Percentiles rank a stretch among this genome's conserved stretches.
These are phyloP conservation scores for Hyla sarda DNA, from an alignment of 2,113 vertebrate species.

Conservation along the genomic window DNA sequence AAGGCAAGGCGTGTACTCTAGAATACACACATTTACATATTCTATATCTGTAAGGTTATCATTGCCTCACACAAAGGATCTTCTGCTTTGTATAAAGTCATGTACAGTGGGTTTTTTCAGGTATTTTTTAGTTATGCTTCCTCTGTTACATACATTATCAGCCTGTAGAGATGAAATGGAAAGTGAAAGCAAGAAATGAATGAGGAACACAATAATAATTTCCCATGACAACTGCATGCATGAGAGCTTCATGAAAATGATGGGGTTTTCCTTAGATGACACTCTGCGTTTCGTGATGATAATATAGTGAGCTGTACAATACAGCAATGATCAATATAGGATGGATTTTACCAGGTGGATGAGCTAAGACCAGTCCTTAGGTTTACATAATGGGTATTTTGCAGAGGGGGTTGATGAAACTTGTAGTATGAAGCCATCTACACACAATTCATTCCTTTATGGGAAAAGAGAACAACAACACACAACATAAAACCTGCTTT, in stretches of 20 bases:
- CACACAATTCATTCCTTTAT: neutral
- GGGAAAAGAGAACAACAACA: neutral
- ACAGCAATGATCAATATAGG: neutral
- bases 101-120: neutral
- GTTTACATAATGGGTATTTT: neutral
- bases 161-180: neutral
- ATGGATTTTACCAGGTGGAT: neutral
- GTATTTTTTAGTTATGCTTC: conserved; percentile 2
- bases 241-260: neutral
- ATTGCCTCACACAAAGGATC: neutral
- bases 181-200: neutral
- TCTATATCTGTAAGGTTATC: neutral
- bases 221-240: neutral
- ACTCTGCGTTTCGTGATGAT: neutral
- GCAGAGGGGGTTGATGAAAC: neutral
- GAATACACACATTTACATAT: neutral
- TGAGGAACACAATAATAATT: neutral
- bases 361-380: neutral
- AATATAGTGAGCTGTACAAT: neutral
- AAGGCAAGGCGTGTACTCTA: neutral
- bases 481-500: neutral
- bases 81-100: neutral
- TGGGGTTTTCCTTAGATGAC: conserved; percentile 8
- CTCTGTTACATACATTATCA: neutral
- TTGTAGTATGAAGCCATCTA: neutral